Evolutionary conservation across 2,797 vertebrate genomes (phyloP).

Genomic region (Philypnodon macrostomus): DNA sequence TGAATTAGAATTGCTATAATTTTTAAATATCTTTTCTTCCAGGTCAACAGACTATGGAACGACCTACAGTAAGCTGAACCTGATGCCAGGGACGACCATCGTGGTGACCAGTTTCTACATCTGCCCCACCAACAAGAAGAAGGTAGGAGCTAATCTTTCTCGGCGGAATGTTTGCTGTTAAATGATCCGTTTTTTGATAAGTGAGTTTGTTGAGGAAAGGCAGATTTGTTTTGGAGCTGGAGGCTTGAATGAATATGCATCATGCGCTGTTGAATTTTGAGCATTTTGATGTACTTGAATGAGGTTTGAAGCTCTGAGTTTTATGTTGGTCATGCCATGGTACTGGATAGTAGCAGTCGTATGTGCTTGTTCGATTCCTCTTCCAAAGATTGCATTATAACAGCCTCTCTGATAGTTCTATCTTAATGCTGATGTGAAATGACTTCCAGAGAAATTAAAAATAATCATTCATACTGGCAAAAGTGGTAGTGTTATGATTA

Average conservation of each 20-base stretch:
- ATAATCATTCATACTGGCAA: no score
- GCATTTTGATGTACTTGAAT: slow-evolving; percentile 1
- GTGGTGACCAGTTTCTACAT: slow-evolving; percentile 97
- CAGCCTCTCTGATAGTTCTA: no score
- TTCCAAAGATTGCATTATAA: no score
- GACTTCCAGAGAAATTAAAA: no score
- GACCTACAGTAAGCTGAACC: slow-evolving; percentile 90
- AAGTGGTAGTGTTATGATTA: no score
- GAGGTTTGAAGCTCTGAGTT: no score
- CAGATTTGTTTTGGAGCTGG: slow-evolving; percentile 11
- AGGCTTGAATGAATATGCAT: slow-evolving; percentile 23
- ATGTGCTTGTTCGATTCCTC: no score
- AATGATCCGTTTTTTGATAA: not conserved
- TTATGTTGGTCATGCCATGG: no score
- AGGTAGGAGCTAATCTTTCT: slow-evolving; percentile 75
- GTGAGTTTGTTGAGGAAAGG: slow-evolving; percentile 1
- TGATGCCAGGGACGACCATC: slow-evolving; percentile 88
- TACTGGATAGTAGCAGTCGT: no score
- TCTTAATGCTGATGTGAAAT: no score
- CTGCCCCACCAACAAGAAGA: slow-evolving; percentile 95
- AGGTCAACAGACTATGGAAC: slow-evolving; percentile 96
- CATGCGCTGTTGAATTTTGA: slow-evolving; percentile 4
- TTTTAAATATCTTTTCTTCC: slow-evolving; percentile 22
- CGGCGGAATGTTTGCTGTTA: not conserved
- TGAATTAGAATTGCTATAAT: not conserved